Conservation (phyloP, 2,113 vertebrate genomes). For the Megaceryle maxima region DNA sequence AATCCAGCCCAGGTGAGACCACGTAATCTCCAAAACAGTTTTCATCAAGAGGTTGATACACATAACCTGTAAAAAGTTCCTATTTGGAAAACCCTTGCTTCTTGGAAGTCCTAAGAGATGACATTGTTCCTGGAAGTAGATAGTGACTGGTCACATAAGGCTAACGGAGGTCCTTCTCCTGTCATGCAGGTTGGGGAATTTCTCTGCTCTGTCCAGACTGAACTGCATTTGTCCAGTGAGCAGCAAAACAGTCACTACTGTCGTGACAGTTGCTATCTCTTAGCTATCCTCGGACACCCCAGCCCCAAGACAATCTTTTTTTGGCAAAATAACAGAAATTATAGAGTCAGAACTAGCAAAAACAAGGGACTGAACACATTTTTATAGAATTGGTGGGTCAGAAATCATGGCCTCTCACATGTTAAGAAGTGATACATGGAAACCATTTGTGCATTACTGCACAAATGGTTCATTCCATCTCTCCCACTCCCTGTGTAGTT, state of each 20-base stretch:
- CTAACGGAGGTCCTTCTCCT: background rate
- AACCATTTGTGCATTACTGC: background rate
- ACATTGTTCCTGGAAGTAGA: background rate
- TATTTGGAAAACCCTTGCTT: background rate
- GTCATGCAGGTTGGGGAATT: background rate
- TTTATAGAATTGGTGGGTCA: background rate
- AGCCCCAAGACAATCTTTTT: background rate
- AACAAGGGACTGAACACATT: background rate
- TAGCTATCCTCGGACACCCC: background rate
- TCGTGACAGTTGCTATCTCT: fast-evolving
- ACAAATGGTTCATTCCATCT: background rate
- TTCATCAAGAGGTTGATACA: background rate
- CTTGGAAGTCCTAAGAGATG: background rate
- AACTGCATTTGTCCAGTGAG: fast-evolving
- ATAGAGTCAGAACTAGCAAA: background rate
- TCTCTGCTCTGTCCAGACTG: background rate
- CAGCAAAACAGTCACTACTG: fast-evolving
- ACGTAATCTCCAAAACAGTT: background rate
- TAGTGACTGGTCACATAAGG: no score
- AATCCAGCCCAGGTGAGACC: background rate
- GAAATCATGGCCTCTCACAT: background rate
- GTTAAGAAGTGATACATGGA: background rate
- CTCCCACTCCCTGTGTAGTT: fast-evolving
- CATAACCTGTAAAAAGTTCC: background rate
- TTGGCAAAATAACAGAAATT: background rate